A percentile compares a stretch with the other conserved stretches of the same genome.
These are phyloP conservation scores for Encarsia formosa DNA, from an alignment of 2,888 invertebrate species.

Conservation along the genomic window DNA sequence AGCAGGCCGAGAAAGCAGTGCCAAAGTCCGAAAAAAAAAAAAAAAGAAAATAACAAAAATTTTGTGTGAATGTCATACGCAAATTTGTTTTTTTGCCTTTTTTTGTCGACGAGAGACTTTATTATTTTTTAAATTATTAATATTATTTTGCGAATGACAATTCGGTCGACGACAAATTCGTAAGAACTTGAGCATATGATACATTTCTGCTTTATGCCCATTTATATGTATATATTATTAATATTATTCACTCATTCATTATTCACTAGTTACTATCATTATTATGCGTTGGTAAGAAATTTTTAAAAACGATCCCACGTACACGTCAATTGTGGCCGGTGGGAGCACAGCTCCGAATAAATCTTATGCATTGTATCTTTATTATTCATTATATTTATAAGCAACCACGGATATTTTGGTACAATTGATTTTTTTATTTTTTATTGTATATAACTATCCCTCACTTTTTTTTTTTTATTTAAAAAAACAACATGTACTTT, in stretches of 20 bases:
- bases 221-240: constrained; percentile 33
- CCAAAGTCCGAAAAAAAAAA: constrained; percentile 23
- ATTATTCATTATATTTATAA: constrained; percentile 50
- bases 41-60: constrained; percentile 19
- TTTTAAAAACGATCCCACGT: constrained; percentile 49
- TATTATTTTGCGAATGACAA: constrained; percentile 18
- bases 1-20: constrained; percentile 23
- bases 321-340: constrained; percentile 44
- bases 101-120: constrained; percentile 22
- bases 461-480: constrained; percentile 38
- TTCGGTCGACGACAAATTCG: constrained; percentile 21
- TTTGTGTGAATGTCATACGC: constrained; percentile 12
- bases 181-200: constrained; percentile 40
- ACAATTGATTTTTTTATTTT: constrained; percentile 46
- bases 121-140: constrained; percentile 21
- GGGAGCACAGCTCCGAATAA: constrained; percentile 51
- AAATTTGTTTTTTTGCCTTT: constrained; percentile 15
- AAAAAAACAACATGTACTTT: constrained; percentile 42
- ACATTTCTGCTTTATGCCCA: constrained; percentile 25
- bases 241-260: constrained; percentile 33
- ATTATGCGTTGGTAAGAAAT: constrained; percentile 52
- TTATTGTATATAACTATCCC: constrained; percentile 43
- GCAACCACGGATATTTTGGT: constrained; percentile 51
- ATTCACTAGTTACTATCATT: constrained; percentile 35
- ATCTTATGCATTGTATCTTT: constrained; percentile 50